phyloP scores from a whole-genome alignment of 2,888 invertebrate genomes.

The Hybos culiciformis region DNA sequence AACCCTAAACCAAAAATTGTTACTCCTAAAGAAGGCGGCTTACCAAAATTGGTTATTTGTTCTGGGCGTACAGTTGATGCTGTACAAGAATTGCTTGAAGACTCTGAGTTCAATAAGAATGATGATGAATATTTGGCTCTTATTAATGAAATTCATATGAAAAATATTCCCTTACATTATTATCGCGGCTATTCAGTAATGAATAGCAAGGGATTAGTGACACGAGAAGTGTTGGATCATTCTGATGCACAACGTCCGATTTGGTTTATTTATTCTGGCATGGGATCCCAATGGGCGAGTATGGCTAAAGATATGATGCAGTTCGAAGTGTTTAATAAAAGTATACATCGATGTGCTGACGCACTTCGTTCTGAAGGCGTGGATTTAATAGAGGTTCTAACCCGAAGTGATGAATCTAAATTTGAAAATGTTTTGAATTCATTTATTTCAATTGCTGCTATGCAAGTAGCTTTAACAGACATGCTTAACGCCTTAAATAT shows the following conservation, averaged over 20 bases:
- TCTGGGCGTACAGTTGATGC: slow-evolving; percentile 79
- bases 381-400: slow-evolving; percentile 68
- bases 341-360: slow-evolving; percentile 62
- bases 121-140: slow-evolving; percentile 66
- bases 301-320: slow-evolving; percentile 83
- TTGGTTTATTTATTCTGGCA: slow-evolving; percentile 94
- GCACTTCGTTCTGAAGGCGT: slow-evolving; percentile 65
- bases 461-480: slow-evolving; percentile 94
- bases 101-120: slow-evolving; percentile 43
- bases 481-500: slow-evolving; percentile 61
- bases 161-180: slow-evolving; percentile 59
- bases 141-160: slow-evolving; percentile 58
- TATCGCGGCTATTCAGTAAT: slow-evolving; percentile 72
- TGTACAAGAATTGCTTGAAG: slow-evolving; percentile 49
- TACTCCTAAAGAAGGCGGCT: slow-evolving; percentile 40
- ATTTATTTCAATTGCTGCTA: slow-evolving; percentile 87
- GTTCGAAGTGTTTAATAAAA: slow-evolving; percentile 66
- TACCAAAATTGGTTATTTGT: slow-evolving; percentile 57
- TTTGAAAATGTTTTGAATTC: slow-evolving; percentile 80
- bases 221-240: slow-evolving; percentile 40
- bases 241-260: slow-evolving; percentile 59
- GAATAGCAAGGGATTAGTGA: slow-evolving; percentile 36
- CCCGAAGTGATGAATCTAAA: slow-evolving; percentile 58
- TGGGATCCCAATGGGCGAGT: slow-evolving; percentile 96
- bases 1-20: slow-evolving; percentile 54